Base-by-base conservation (phyloP, 1,140 invertebrate species). In the Drosophila rhopaloa region DNA sequence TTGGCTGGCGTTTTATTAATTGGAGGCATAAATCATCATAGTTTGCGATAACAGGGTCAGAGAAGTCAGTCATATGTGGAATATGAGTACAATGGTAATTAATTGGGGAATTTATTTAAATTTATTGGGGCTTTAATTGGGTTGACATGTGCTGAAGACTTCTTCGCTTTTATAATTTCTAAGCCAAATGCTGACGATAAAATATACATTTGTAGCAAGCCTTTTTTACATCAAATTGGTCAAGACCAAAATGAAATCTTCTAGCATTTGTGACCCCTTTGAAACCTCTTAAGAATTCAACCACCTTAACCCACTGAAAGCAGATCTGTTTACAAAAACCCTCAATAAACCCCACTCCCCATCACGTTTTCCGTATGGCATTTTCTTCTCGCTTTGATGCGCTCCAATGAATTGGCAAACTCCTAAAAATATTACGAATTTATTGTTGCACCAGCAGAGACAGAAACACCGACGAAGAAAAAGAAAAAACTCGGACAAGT, bases 401-500 rank as follows among this genome's bases (percentile, higher is more conserved):
- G 61, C 61, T 67, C 46, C 65, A 67, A 67, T 67, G 65, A 40
- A 70, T 41, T 38, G 55, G 38, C 41, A 44, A 72, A 51, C 66
- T 73, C 67, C 55, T 72, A 19, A 67, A 72, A 60, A 73, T 72
- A 59, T 73, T 73, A 60, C 48, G 70, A 71, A 73, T 73, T 72
- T 73, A 72, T 72, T 72, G 40, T 73, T 38, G 40, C 70, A 72
- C 70, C 65, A 67, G 16, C 63, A 32, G 24, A 32, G 44, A 53
- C 14, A 67, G 44, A 38, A 41, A 24, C 3, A 24, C 24, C 24
- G 24, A 24, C 24, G 24, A 24, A 50, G 41, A 29, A 48, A 11
- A 11, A 24, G 9, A 10, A 50, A 58, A 48, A 47, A 72, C 14
- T 29, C n/a, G 11, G 54, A 70, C 67, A 46, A 70, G 50, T 70